These are phyloP conservation scores for Pachyramphus minor DNA, from an alignment of 2,113 vertebrate species.

Conservation along the genomic window DNA sequence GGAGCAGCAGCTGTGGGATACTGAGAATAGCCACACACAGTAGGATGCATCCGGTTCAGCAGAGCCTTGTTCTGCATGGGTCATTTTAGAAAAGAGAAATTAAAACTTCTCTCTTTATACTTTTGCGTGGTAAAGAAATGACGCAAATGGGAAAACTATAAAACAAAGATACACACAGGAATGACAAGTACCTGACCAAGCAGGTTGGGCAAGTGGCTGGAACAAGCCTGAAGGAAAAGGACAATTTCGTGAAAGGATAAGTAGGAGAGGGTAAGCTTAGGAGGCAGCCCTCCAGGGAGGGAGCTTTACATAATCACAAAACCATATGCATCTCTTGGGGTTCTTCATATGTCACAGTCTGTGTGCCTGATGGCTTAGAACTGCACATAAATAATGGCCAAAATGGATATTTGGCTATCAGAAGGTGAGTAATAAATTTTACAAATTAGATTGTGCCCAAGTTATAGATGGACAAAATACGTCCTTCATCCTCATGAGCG, in stretches of 20 bases:
- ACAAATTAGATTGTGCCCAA: neutral
- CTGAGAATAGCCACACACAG: neutral
- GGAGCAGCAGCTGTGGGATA: fast-evolving
- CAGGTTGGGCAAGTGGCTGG: neutral
- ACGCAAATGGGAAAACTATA: neutral
- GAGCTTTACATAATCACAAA: neutral
- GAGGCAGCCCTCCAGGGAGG: neutral
- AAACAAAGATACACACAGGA: neutral
- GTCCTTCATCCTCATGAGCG: neutral
- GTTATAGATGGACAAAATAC: neutral
- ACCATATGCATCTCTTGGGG: neutral
- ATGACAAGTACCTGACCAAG: neutral
- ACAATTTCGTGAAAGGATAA: neutral
- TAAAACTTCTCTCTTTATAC: neutral
- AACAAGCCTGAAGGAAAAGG: neutral
- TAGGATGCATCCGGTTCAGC: fast-evolving
- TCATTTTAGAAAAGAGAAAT: neutral
- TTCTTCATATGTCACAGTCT: neutral
- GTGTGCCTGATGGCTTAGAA: neutral
- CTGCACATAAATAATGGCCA: neutral
- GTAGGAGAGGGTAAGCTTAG: neutral
- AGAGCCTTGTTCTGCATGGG: neutral
- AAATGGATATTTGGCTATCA: neutral
- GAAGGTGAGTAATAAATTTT: neutral
- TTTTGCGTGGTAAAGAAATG: neutral